These are phyloP conservation scores for Diplogasteroides magnus DNA, from an alignment of 1,140 invertebrate genomes.

Conservation along the genomic window DNA sequence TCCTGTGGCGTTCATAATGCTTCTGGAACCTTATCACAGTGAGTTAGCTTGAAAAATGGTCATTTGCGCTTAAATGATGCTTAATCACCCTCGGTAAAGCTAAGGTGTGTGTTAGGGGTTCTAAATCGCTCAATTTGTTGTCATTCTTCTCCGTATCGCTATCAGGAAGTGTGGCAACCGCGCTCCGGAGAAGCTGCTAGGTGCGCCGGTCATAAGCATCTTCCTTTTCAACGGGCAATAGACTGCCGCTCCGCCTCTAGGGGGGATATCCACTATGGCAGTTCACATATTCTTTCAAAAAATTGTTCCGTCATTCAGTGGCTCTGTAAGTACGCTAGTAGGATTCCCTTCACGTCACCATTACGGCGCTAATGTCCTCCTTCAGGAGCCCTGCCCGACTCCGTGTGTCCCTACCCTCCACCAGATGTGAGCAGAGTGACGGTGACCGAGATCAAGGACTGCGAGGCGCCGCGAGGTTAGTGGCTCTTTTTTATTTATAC, in stretches of 20 bases:
- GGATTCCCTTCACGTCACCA: conserved; percentile 2
- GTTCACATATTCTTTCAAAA: too few relatives aligned
- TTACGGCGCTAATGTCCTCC: background rate
- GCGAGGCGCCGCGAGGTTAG: conserved; percentile 48
- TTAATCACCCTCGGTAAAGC: too few relatives aligned
- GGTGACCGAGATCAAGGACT: conserved; percentile 51
- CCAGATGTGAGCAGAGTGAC: conserved; percentile 50
- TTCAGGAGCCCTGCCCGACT: conserved; percentile 48
- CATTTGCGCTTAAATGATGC: too few relatives aligned
- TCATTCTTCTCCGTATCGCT: too few relatives aligned
- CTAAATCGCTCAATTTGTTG: too few relatives aligned
- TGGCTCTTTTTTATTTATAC: conserved; percentile 5
- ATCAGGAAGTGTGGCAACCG: too few relatives aligned
- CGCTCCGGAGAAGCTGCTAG: too few relatives aligned
- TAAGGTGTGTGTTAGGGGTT: too few relatives aligned
- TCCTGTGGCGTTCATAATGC: too few relatives aligned
- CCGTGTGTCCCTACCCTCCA: conserved; percentile 53
- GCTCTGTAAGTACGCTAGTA: conserved; percentile 24
- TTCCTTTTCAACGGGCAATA: background rate
- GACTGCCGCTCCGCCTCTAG: background rate
- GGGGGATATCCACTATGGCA: background rate
- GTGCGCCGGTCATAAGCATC: too few relatives aligned
- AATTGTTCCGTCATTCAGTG: conserved; percentile 1
- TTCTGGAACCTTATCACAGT: too few relatives aligned
- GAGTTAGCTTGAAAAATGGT: too few relatives aligned